Conservation (phyloP, 2,113 vertebrate genomes). For the Ancistrus triradiatus region DNA sequence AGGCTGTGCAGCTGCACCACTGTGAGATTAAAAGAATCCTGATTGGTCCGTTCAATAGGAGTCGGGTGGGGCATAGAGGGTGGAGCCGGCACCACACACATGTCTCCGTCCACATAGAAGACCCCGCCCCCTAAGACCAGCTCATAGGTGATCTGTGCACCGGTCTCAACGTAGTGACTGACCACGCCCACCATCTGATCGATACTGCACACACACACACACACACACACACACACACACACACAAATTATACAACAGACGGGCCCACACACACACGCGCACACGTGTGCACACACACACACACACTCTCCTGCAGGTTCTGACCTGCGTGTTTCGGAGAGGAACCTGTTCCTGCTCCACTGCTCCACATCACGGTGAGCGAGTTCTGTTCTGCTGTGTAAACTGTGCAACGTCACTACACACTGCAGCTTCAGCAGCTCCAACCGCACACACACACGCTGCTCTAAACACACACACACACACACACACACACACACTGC, state of each 20-base stretch:
- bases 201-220: slow-evolving; percentile 65
- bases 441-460: slow-evolving; percentile 67
- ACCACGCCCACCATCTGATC: slow-evolving; percentile 76
- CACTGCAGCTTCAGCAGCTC: slow-evolving; percentile 76
- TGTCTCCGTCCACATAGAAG: slow-evolving; percentile 75
- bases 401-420: slow-evolving; percentile 60
- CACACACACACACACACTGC: slow-evolving; percentile 28
- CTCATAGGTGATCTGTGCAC: slow-evolving; percentile 72
- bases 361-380: slow-evolving; percentile 73
- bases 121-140: slow-evolving; percentile 71
- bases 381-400: slow-evolving; percentile 67
- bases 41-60: slow-evolving; percentile 59
- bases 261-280: no score
- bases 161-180: slow-evolving; percentile 75
- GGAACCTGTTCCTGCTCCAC: slow-evolving; percentile 71
- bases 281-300: background rate
- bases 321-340: slow-evolving; percentile 82
- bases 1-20: slow-evolving; percentile 75
- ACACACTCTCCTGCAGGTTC: background rate
- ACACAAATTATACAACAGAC: background rate
- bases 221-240: background rate
- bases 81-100: slow-evolving; percentile 65
- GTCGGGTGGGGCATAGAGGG: slow-evolving; percentile 52
- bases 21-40: slow-evolving; percentile 61
- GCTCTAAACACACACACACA: slow-evolving; percentile 60